Base-by-base conservation (phyloP, 2,888 invertebrate species). In the Drosophila dives region DNA sequence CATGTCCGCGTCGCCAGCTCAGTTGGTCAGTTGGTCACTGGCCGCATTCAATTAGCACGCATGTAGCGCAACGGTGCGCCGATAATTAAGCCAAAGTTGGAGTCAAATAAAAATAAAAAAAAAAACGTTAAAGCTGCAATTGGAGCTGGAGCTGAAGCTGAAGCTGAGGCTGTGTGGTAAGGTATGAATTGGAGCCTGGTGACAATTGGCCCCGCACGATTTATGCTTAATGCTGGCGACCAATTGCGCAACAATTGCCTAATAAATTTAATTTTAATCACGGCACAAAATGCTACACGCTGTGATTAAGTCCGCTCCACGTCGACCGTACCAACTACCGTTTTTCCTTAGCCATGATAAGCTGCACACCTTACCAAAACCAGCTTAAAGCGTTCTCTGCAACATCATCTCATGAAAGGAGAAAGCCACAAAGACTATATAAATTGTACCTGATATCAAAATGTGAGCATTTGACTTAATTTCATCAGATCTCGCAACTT, bases 11-110 rank as follows among this genome's bases (percentile, higher is more conserved):
- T 77, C 77, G 73, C 75, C 66, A 66, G 55, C 53, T 76, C 65
- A 80, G 74, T 77, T 65, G 74, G 74, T 81, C 82, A 81, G 70
- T 81, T 74, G 79, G 81, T 81, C 81, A 83, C 61, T 71, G 64
- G 69, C 72, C 70, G 83, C 83, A 81, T 83, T 90, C 90, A 90
- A 90, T 90, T 91, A 90, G 90, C 90, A 90, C 90, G 90, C 90
- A 90, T 90, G 90, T 90, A 83, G 86, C 81, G 83, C 83, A 82
- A 84, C 88, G 69, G 80, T 72, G 85, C 73, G 72, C 45, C 74
- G 89, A 89, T 89, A 86, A 89, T 86, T 83, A 89, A 89, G 81
- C 79, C 59, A 51, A 59, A 58, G 63, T 29, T 26, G 10, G 20
- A 59, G 26, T 45, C 34, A 55, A 23, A 15, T 12, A 45, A 20